A percentile compares a stretch with the other conserved stretches of the same genome.
phyloP scores from a whole-genome alignment of 2,888 invertebrate genomes.

The Volucella inanis region DNA sequence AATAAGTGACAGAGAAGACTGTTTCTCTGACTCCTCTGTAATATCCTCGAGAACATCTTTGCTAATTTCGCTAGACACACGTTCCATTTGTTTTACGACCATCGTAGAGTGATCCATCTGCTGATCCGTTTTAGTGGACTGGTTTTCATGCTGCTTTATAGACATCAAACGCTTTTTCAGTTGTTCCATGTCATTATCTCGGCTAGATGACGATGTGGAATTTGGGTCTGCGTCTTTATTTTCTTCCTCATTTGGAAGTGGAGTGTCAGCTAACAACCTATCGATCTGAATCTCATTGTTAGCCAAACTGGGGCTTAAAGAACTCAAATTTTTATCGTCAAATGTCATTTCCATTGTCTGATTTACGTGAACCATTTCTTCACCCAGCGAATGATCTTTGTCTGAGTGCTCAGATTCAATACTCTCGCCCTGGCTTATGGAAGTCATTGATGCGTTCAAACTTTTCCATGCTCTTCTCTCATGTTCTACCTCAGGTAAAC shows the following conservation, averaged over 20 bases:
- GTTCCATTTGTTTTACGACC: constrained; percentile 81
- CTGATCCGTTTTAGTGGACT: constrained; percentile 65
- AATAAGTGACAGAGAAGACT: constrained; percentile 59
- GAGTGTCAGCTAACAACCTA: constrained; percentile 74
- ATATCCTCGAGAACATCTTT: constrained; percentile 83
- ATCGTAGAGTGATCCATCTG: constrained; percentile 64
- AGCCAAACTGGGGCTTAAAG: constrained; percentile 76
- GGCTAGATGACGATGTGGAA: constrained; percentile 53
- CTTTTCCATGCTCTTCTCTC: constrained; percentile 60
- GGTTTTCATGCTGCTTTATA: constrained; percentile 77
- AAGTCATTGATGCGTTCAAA: constrained; percentile 44
- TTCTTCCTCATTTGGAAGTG: constrained; percentile 31
- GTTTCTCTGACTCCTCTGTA: constrained; percentile 82
- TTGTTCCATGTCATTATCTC: constrained; percentile 79
- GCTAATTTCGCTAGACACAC: constrained; percentile 79
- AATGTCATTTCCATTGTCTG: constrained; percentile 80
- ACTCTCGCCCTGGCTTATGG: constrained; percentile 44
- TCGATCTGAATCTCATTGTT: constrained; percentile 77
- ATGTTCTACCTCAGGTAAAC: constrained; percentile 64
- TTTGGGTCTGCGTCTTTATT: constrained; percentile 57
- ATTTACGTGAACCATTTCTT: constrained; percentile 80
- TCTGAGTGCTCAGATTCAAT: constrained; percentile 76
- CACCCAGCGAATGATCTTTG: constrained; percentile 81
- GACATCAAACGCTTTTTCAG: constrained; percentile 81
- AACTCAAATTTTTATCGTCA: constrained; percentile 78